A percentile compares a stretch with the other conserved stretches of the same genome.
These are phyloP conservation scores for Gasterosteus nipponicus DNA, from an alignment of 2,113 vertebrate species.

Conservation along the genomic window DNA sequence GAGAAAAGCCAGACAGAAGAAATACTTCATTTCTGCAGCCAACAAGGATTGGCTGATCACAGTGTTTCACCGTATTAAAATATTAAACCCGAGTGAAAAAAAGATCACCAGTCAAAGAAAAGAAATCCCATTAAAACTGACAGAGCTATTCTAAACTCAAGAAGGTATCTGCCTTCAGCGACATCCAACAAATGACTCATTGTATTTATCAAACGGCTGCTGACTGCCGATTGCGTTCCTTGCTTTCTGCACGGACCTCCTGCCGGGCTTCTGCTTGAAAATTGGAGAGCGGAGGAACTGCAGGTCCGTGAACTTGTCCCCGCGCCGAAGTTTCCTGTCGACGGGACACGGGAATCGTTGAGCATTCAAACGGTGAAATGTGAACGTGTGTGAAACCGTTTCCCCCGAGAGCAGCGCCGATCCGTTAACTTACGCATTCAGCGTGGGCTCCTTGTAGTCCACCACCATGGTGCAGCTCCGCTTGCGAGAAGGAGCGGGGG, in stretches of 20 bases:
- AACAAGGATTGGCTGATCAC: slow-evolving; percentile 19
- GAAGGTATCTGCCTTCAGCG: slow-evolving; percentile 44
- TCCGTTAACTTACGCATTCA: slow-evolving; percentile 75
- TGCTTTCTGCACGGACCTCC: slow-evolving; percentile 53
- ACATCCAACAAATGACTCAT: slow-evolving; percentile 84
- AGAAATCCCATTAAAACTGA: slow-evolving; percentile 1
- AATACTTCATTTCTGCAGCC: background rate
- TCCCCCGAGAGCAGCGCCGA: background rate
- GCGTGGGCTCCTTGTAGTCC: slow-evolving; percentile 90
- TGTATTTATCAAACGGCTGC: slow-evolving; percentile 76
- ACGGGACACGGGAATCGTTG: background rate
- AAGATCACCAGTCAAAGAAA: background rate
- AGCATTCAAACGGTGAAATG: background rate
- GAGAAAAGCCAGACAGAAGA: background rate
- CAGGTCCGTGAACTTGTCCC: slow-evolving; percentile 92
- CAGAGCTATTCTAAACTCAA: background rate
- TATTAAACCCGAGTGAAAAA: background rate
- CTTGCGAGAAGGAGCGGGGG: slow-evolving; percentile 65
- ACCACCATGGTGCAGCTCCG: slow-evolving; percentile 83
- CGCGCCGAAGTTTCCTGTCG: slow-evolving; percentile 92
- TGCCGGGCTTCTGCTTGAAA: slow-evolving; percentile 77
- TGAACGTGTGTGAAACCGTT: background rate
- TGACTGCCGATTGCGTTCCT: slow-evolving; percentile 62
- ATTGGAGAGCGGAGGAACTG: slow-evolving; percentile 90
- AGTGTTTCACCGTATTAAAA: background rate